Evolutionary conservation across 2,113 vertebrate species (phyloP).

Genomic region (Setophaga coronata): DNA sequence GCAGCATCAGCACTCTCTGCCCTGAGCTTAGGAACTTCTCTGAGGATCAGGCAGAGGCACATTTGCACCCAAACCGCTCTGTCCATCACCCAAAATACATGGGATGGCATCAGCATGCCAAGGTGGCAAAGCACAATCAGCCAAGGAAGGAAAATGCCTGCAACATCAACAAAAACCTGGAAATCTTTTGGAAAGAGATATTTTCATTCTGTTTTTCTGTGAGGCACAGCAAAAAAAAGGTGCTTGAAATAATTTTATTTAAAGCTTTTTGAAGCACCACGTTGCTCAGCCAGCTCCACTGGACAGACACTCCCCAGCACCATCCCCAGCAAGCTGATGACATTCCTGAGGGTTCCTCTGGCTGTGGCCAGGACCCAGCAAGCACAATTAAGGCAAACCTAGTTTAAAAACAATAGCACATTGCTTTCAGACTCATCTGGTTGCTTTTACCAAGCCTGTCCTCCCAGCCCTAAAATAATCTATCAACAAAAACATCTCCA

Average conservation of each 20-base stretch:
- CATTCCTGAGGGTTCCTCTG: neutral
- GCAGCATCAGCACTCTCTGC: neutral
- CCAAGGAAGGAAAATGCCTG: neutral
- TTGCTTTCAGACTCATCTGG: neutral
- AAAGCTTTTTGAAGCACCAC: neutral
- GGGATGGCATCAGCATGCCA: accelerated
- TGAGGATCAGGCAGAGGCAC: neutral
- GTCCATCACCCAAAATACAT: neutral
- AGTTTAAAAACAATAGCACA: neutral
- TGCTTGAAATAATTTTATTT: neutral
- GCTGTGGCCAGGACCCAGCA: neutral
- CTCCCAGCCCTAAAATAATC: neutral
- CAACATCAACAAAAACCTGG: neutral
- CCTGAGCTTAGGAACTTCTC: neutral
- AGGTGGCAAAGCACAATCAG: neutral
- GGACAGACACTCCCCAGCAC: neutral
- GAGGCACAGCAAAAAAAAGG: neutral
- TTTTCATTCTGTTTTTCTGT: neutral
- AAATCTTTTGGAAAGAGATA: neutral
- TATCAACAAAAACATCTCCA: neutral
- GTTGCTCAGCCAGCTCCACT: neutral
- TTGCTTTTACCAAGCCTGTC: neutral
- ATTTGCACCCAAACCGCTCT: neutral
- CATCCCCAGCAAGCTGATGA: neutral
- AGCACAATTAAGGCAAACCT: neutral